Conservation (phyloP, 2,797 vertebrate genomes). For the Zenarchopterus dispar region DNA sequence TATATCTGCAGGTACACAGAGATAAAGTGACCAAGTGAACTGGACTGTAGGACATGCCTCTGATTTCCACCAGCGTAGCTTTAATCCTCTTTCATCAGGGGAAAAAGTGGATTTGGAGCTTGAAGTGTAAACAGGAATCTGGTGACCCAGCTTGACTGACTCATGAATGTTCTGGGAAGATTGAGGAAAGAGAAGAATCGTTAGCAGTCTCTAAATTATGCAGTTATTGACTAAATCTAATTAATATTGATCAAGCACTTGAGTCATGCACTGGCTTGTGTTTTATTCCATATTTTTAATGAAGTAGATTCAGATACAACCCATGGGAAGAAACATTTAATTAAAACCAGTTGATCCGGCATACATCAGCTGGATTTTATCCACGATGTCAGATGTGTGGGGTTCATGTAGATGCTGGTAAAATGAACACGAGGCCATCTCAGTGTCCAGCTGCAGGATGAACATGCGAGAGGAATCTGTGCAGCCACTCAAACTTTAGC, state of each 20-base stretch:
- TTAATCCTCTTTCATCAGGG: conserved; percentile 71
- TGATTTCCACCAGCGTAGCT: conserved; percentile 57
- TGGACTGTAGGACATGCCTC: conserved; percentile 56
- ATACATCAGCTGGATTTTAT: background rate
- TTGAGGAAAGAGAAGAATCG: background rate
- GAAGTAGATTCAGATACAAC: too few relatives aligned
- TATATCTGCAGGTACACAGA: conserved; percentile 16
- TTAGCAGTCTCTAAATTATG: background rate
- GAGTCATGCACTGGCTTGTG: background rate
- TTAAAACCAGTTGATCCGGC: too few relatives aligned
- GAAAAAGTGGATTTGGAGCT: conserved; percentile 64
- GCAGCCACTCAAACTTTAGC: too few relatives aligned
- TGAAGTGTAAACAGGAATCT: conserved; percentile 22
- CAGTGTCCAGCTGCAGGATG: background rate
- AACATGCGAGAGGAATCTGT: background rate
- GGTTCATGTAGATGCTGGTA: background rate
- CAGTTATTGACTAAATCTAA: background rate
- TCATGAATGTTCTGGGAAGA: conserved; percentile 30
- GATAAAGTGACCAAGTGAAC: conserved; percentile 38
- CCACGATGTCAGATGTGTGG: background rate
- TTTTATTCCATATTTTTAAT: background rate
- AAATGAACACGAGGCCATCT: background rate
- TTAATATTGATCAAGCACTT: background rate
- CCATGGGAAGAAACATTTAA: too few relatives aligned
- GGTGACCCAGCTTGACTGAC: conserved; percentile 51